Percentiles rank a stretch among this genome's conserved stretches.
These are phyloP conservation scores for Phragmatobia fuliginosa DNA, from an alignment of 2,888 invertebrate species.

Conservation along the genomic window DNA sequence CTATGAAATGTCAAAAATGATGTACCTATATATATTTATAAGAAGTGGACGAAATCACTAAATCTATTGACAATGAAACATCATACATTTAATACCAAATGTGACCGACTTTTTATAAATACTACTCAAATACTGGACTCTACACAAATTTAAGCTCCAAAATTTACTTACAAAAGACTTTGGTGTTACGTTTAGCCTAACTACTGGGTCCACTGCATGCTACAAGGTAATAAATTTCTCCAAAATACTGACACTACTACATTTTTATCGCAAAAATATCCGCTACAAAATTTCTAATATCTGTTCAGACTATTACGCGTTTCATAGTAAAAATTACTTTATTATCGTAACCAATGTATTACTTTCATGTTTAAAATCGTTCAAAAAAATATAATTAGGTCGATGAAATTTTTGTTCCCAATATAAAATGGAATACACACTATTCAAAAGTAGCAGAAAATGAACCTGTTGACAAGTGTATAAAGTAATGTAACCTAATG, in stretches of 20 bases:
- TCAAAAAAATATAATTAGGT: slow-evolving; percentile 78
- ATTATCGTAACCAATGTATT: slow-evolving; percentile 55
- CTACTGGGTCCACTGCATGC: slow-evolving; percentile 80
- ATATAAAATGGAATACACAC: slow-evolving; percentile 57
- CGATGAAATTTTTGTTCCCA: slow-evolving; percentile 77
- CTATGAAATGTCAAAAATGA: slow-evolving; percentile 21
- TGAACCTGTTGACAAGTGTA: slow-evolving; percentile 48
- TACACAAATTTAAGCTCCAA: slow-evolving; percentile 77
- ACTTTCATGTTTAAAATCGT: slow-evolving; percentile 59
- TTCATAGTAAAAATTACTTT: slow-evolving; percentile 60
- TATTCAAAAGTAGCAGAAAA: slow-evolving; percentile 45
- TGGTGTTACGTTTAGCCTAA: slow-evolving; percentile 80
- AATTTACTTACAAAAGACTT: slow-evolving; percentile 73
- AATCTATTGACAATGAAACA: slow-evolving; percentile 66
- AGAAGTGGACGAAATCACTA: slow-evolving; percentile 76
- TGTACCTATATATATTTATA: slow-evolving; percentile 46
- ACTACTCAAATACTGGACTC: slow-evolving; percentile 55
- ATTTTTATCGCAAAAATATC: slow-evolving; percentile 78
- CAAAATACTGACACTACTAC: slow-evolving; percentile 83
- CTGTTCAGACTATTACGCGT: slow-evolving; percentile 69
- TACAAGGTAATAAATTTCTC: slow-evolving; percentile 74
- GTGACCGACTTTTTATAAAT: slow-evolving; percentile 41
- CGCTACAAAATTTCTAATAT: slow-evolving; percentile 76
- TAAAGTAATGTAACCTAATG: slow-evolving; percentile 79
- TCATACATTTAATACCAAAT: slow-evolving; percentile 49